Percentiles rank a stretch among this genome's conserved stretches.
Evolutionary conservation across 2,113 vertebrate species (phyloP).

Genomic region (Mellivora capensis): DNA sequence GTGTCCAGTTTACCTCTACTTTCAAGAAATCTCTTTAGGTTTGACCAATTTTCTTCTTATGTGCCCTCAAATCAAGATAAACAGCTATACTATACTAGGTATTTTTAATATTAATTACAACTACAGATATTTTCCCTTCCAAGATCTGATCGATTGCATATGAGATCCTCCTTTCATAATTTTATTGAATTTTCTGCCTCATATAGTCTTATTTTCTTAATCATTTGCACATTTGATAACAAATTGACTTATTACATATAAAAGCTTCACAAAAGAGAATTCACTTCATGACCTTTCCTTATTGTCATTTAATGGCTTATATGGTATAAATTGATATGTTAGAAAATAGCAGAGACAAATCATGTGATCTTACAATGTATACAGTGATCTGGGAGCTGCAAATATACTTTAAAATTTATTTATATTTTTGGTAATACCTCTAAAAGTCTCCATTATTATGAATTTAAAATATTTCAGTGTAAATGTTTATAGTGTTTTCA

Average conservation of each 20-base stretch:
- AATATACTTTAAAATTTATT: conserved; percentile 35
- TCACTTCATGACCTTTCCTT: conserved; percentile 41
- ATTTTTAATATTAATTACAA: conserved; percentile 26
- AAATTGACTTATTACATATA: conserved; percentile 38
- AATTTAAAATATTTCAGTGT: conserved; percentile 27
- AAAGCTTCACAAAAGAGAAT: conserved; percentile 35
- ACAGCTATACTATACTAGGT: neutral
- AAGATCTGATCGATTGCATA: neutral
- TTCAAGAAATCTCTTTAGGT: neutral
- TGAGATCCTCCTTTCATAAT: conserved; percentile 12
- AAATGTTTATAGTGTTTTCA: conserved; percentile 37
- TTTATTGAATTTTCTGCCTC: conserved; percentile 37
- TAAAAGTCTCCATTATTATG: neutral
- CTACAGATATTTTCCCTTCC: neutral
- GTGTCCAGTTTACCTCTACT: neutral
- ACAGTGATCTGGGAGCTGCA: neutral
- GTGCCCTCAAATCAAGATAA: neutral
- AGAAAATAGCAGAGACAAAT: conserved; percentile 22
- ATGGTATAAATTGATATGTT: conserved; percentile 16
- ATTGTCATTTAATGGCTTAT: conserved; percentile 48
- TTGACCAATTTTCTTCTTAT: conserved; percentile 5
- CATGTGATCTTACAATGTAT: neutral
- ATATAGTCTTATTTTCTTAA: conserved; percentile 31
- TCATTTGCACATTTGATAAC: conserved; percentile 60
- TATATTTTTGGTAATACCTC: neutral